Conservation (phyloP, 2,888 invertebrate genomes). For the Alviniconcha strummeri region DNA sequence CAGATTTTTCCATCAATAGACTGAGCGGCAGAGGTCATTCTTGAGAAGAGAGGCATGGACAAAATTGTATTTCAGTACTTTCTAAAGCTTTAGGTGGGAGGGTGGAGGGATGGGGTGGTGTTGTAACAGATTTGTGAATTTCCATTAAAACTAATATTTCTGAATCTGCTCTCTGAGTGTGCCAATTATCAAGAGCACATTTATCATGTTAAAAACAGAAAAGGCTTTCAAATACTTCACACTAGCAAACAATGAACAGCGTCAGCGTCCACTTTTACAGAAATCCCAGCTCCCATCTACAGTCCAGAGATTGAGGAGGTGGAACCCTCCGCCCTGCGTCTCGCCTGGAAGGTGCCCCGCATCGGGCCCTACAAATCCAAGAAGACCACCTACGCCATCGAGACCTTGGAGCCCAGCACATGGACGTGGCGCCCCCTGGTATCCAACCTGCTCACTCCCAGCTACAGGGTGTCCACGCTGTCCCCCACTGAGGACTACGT, state of each 20-base stretch:
- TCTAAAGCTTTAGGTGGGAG: too few species aligned
- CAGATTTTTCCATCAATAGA: too few species aligned
- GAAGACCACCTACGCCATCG: conserved; percentile 58
- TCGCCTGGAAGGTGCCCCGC: conserved; percentile 57
- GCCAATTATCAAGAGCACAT: not conserved
- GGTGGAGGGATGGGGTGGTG: too few species aligned
- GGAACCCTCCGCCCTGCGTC: conserved; percentile 54
- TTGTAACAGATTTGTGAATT: too few species aligned
- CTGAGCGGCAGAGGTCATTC: too few species aligned
- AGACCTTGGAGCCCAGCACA: conserved; percentile 59
- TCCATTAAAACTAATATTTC: too few species aligned
- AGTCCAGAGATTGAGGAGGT: conserved; percentile 63
- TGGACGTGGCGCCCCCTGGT: conserved; percentile 60
- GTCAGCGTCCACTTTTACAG: conserved; percentile 39
- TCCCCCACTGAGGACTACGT: conserved; percentile 95
- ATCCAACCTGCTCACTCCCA: conserved; percentile 59
- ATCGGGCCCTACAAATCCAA: conserved; percentile 48
- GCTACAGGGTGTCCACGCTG: conserved; percentile 74
- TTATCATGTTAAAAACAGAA: too few species aligned
- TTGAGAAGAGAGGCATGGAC: too few species aligned
- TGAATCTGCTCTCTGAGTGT: not conserved
- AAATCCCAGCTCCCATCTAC: conserved; percentile 56
- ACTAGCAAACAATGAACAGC: too few species aligned
- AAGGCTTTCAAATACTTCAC: too few species aligned
- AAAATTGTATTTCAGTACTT: too few species aligned